A percentile compares a stretch with the other conserved stretches of the same genome.
Evolutionary conservation across 2,888 invertebrate species (phyloP).

Genomic region (Deilephila porcellus): DNA sequence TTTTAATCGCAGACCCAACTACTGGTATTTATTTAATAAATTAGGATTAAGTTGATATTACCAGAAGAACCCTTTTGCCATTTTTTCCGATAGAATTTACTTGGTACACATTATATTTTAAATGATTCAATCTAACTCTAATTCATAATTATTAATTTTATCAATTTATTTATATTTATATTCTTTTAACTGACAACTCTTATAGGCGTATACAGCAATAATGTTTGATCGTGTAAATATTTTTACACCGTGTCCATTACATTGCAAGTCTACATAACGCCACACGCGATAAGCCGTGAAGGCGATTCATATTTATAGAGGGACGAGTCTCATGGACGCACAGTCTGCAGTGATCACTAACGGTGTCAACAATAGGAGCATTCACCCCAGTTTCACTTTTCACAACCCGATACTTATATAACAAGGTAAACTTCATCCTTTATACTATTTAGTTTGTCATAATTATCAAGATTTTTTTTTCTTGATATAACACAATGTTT

Average conservation of each 20-base stretch:
- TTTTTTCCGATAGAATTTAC: too few species aligned
- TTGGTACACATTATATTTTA: too few species aligned
- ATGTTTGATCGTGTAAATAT: too few species aligned
- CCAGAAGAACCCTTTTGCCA: too few species aligned
- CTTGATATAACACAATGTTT: neutral
- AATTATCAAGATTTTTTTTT: neutral
- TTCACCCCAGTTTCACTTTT: conserved; percentile 15
- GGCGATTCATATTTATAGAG: conserved; percentile 50
- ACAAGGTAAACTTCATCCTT: conserved; percentile 22
- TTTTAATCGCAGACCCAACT: too few species aligned
- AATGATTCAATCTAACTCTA: too few species aligned
- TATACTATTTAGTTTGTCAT: neutral
- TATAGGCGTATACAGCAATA: too few species aligned
- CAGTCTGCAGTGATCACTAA: conserved; percentile 43
- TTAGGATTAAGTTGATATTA: too few species aligned
- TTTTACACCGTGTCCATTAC: conserved; percentile 33
- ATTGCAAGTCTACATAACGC: conserved; percentile 35
- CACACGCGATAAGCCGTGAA: conserved; percentile 32
- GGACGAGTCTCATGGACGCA: conserved; percentile 41
- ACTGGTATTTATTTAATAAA: too few species aligned
- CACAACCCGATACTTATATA: neutral
- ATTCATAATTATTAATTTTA: too few species aligned
- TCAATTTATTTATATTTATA: too few species aligned
- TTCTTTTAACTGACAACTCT: too few species aligned
- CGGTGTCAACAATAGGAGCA: conserved; percentile 36